These are phyloP conservation scores for Cylloceria caligata DNA, from an alignment of 2,888 invertebrate species.

Conservation along the genomic window DNA sequence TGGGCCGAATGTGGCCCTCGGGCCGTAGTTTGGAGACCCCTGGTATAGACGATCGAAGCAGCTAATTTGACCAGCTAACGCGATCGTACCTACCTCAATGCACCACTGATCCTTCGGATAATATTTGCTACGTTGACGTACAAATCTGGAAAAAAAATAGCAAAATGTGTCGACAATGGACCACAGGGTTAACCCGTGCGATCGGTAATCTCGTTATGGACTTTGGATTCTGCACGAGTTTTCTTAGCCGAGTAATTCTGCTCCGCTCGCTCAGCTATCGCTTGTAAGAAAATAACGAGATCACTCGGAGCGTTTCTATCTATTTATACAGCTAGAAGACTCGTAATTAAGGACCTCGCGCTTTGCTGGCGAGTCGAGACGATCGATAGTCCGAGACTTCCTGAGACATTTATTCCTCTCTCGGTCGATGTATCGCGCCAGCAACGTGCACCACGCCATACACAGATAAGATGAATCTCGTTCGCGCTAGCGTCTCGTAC, in stretches of 20 bases:
- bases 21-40: too few species aligned
- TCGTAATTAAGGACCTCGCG: constrained; percentile 61
- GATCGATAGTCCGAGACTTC: constrained; percentile 62
- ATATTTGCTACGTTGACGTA: too few species aligned
- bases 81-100: too few species aligned
- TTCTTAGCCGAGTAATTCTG: constrained; percentile 21
- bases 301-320: constrained; percentile 38
- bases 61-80: too few species aligned
- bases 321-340: constrained; percentile 46
- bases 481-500: constrained; percentile 52
- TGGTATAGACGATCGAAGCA: too few species aligned
- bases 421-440: constrained; percentile 47
- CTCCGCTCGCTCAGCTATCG: constrained; percentile 16
- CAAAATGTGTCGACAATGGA: background rate
- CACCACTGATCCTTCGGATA: too few species aligned
- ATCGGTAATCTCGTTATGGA: background rate
- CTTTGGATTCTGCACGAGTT: constrained; percentile 44
- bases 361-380: constrained; percentile 41
- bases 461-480: constrained; percentile 76
- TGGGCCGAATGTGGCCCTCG: too few species aligned
- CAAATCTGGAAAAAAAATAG: too few species aligned
- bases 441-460: constrained; percentile 11
- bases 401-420: constrained; percentile 57
- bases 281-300: constrained; percentile 54
- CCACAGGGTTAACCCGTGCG: background rate